Evolutionary conservation across 2,888 invertebrate species (phyloP), one percentile per base, ranked within the genome.

Genomic region (Campoletis raptor): DNA sequence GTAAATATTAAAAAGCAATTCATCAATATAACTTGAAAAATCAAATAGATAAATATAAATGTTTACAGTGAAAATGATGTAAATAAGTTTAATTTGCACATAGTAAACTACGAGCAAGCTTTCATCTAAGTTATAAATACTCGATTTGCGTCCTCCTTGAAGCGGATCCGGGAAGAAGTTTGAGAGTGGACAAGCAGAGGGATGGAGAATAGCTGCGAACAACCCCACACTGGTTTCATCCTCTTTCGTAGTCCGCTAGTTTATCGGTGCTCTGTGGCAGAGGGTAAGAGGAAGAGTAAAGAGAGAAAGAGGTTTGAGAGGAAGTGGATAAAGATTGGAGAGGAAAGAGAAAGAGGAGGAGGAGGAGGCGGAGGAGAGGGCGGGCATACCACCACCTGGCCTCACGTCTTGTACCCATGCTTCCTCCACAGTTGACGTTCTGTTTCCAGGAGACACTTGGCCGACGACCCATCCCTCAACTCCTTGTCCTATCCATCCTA

Each of bases 401-500:
- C 89, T 90, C 92, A 90, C 92, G 91, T 93, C 93, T 92, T 92
- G 91, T 92, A 92, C 90, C 30, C 90, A 88, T 24, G 90, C 88
- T 91, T 88, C 90, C 91, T 88, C 90, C 90, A 90, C 90, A 93
- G 92, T 92, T 92, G 90, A 89, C 91, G 90, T 86, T 88, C 86
- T 77, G 85, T 93, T 92, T 92, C 91, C 92, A 88, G 69, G 81
- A 92, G 93, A 94, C 93, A 94, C 94, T 94, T 93, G 93, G 93
- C 92, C 69, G 92, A 93, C 92, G 91, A 92, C 93, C 93, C 93
- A 94, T 94, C 93, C 94, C 93, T 94, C 94, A 94, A 92, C 90
- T 82, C 90, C 92, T 90, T 91, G 91, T 90, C 90, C 89, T 37
- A 89, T 89, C 90, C 91, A 91, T 92, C 92, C 90, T 66, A 73